A percentile compares a stretch with the other conserved stretches of the same genome.
Conservation (phyloP, 1,140 invertebrate species). For the Papilio glaucus region DNA sequence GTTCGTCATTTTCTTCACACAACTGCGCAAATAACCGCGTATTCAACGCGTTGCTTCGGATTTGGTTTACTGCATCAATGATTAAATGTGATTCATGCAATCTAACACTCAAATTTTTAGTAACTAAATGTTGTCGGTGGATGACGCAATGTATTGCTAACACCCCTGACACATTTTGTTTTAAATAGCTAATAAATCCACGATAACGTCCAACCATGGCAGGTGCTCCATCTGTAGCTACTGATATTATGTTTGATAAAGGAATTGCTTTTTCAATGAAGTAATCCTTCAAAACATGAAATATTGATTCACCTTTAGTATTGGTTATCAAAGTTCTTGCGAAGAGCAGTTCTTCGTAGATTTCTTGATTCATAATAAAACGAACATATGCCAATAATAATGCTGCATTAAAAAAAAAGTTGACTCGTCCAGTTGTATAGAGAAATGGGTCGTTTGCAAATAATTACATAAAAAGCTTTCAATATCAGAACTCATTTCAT, state of each 20-base stretch:
- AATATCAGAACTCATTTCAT: slow-evolving; percentile 47
- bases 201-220: too few relatives aligned
- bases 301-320: slow-evolving; percentile 35
- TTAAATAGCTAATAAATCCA: slow-evolving; percentile 9
- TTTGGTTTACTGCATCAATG: background rate
- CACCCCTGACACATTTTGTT: slow-evolving; percentile 24
- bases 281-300: slow-evolving; percentile 33
- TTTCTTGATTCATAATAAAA: slow-evolving; percentile 68
- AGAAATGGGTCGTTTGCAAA: slow-evolving; percentile 44
- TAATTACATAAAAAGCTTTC: slow-evolving; percentile 62
- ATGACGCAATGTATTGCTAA: slow-evolving; percentile 18
- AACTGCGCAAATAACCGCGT: background rate
- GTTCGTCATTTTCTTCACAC: background rate
- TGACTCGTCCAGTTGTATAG: slow-evolving; percentile 65
- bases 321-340: slow-evolving; percentile 27
- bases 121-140: background rate
- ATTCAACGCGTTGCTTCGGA: slow-evolving; percentile 9
- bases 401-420: slow-evolving; percentile 73
- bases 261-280: slow-evolving; percentile 21
- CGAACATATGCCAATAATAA: slow-evolving; percentile 71
- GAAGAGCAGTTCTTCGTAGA: slow-evolving; percentile 39
- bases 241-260: background rate
- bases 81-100: slow-evolving; percentile 15
- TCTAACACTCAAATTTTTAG: background rate
- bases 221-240: too few relatives aligned